Conservation (phyloP, 1,140 invertebrate species). For the Penaeus vannamei region DNA sequence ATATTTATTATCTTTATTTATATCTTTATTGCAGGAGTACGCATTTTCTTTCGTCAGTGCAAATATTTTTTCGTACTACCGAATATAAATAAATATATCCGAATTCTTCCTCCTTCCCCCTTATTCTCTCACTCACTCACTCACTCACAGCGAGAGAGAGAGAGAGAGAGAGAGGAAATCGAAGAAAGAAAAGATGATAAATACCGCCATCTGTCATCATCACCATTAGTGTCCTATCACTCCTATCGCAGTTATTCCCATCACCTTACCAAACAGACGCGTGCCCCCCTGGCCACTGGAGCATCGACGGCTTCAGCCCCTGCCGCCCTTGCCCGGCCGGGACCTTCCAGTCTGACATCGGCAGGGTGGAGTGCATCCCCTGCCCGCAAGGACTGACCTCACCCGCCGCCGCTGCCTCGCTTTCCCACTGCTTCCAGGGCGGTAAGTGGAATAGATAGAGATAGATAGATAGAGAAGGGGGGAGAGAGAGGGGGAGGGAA, state of each 20-base stretch:
- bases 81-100: too few species aligned
- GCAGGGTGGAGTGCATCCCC: conserved; percentile 20
- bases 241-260: background rate
- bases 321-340: conserved; percentile 44
- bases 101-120: too few species aligned
- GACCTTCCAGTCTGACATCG: conserved; percentile 34
- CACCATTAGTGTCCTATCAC: background rate
- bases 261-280: conserved; percentile 6
- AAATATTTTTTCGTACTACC: too few species aligned
- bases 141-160: too few species aligned
- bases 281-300: conserved; percentile 52
- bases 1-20: too few species aligned
- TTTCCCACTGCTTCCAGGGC: conserved; percentile 17
- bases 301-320: conserved; percentile 42
- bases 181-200: too few species aligned
- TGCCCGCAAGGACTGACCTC: conserved; percentile 30
- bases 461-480: background rate
- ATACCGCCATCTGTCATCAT: background rate
- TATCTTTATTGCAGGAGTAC: too few species aligned
- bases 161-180: too few species aligned
- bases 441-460: background rate
- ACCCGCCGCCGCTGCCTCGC: conserved; percentile 33
- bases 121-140: too few species aligned
- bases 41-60: too few species aligned
- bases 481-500: too few species aligned